Conservation (phyloP, 2,797 vertebrate genomes). For the Carcharodon carcharias region DNA sequence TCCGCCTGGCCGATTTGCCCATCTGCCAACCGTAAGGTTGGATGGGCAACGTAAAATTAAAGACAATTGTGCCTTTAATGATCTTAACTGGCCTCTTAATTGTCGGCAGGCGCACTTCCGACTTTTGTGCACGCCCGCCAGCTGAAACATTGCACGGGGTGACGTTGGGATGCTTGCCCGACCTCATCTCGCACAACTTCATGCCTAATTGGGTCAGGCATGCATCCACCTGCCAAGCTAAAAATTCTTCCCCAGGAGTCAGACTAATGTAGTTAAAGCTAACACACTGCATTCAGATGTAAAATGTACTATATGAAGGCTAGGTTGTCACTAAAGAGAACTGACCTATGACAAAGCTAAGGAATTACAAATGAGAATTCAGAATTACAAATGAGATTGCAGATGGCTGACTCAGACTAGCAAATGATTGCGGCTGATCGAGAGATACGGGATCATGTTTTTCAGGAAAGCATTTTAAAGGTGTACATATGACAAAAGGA, state of each 20-base stretch:
- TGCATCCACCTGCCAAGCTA: too few relatives aligned
- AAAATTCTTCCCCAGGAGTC: neutral
- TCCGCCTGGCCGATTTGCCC: too few relatives aligned
- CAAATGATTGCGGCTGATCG: neutral
- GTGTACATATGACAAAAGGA: constrained; percentile 40
- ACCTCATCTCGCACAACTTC: too few relatives aligned
- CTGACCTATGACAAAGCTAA: neutral
- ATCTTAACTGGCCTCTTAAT: too few relatives aligned
- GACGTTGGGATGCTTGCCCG: too few relatives aligned
- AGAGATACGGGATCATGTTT: neutral
- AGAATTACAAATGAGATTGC: neutral
- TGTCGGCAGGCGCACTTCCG: too few relatives aligned
- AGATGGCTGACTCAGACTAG: neutral
- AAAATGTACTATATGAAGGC: neutral
- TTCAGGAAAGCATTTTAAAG: neutral
- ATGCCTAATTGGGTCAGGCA: too few relatives aligned
- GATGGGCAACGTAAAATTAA: too few relatives aligned
- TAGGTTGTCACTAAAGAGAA: neutral
- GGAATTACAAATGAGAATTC: neutral
- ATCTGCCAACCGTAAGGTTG: too few relatives aligned
- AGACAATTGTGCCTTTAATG: too few relatives aligned
- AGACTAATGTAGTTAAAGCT: neutral
- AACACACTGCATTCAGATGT: neutral
- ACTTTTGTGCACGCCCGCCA: too few relatives aligned
- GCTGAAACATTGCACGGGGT: too few relatives aligned